Evolutionary conservation across 2,113 vertebrate species (phyloP).

Genomic region (Eptatretus burgeri): DNA sequence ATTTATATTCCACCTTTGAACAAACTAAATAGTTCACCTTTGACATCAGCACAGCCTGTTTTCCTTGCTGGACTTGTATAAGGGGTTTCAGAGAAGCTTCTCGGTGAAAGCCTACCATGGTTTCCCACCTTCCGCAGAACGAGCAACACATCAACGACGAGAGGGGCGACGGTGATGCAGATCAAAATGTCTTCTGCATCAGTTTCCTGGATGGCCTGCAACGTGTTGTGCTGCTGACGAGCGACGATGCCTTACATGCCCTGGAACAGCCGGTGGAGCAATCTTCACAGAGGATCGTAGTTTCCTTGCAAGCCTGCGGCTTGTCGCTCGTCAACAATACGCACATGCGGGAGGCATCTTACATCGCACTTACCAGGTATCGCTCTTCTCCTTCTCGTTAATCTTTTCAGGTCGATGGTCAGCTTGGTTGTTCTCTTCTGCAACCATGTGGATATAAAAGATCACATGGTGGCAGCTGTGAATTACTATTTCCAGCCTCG

Average conservation of each 20-base stretch:
- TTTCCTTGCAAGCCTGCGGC: slow-evolving; percentile 62
- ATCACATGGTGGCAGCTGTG: neutral
- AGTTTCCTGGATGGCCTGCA: slow-evolving; percentile 78
- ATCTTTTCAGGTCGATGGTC: too few relatives aligned
- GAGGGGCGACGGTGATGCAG: neutral
- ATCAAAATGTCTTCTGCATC: slow-evolving; percentile 27
- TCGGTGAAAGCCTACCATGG: too few relatives aligned
- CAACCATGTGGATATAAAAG: neutral
- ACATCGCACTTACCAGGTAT: slow-evolving; percentile 71
- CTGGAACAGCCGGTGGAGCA: slow-evolving; percentile 72
- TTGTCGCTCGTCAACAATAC: slow-evolving; percentile 60
- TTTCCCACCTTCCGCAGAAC: too few relatives aligned
- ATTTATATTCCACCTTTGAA: neutral
- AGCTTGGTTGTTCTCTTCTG: too few relatives aligned
- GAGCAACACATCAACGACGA: neutral
- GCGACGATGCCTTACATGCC: slow-evolving; percentile 50
- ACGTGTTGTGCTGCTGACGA: slow-evolving; percentile 60
- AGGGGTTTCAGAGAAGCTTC: too few relatives aligned
- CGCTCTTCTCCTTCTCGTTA: neutral
- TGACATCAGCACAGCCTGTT: neutral
- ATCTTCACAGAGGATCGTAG: slow-evolving; percentile 40
- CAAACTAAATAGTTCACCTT: neutral
- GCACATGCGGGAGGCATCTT: slow-evolving; percentile 52
- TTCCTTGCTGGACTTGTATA: too few relatives aligned
- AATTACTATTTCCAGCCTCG: neutral